Evolutionary conservation across 30 jellyfish, hydroid and myxozoan species (phyloP).

Genomic region (Cassiopea andromeda): DNA sequence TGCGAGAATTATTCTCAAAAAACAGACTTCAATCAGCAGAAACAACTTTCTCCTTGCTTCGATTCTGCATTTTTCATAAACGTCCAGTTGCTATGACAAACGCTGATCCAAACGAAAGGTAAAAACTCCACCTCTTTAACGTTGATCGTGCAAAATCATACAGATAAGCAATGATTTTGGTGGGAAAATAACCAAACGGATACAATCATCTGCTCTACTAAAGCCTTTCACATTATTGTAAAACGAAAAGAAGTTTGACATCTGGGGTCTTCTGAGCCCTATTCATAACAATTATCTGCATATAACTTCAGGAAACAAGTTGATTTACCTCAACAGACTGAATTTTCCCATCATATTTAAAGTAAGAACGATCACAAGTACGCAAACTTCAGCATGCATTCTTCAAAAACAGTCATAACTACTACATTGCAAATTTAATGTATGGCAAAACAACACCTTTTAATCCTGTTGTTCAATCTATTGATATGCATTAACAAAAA

Average conservation of each 20-base stretch:
- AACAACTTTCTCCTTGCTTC: neutral
- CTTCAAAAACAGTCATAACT: slow-evolving; percentile 11
- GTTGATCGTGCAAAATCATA: slow-evolving; percentile 15
- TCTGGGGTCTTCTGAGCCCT: slow-evolving; percentile 35
- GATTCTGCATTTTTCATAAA: slow-evolving; percentile 10
- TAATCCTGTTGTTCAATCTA: slow-evolving; percentile 16
- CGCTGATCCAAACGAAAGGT: neutral
- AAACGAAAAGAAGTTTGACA: neutral
- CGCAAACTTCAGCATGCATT: neutral
- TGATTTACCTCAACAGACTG: slow-evolving; percentile 40
- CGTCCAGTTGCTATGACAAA: slow-evolving; percentile 3
- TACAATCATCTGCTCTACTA: neutral
- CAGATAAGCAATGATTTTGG: slow-evolving; percentile 27
- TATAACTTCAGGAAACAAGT: slow-evolving; percentile 19
- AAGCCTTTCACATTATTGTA: slow-evolving; percentile 20
- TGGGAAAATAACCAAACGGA: slow-evolving; percentile 3
- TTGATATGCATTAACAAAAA: slow-evolving; percentile 29
- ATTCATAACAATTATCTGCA: slow-evolving; percentile 21
- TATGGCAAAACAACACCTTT: slow-evolving; percentile 26
- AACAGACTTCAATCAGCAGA: slow-evolving; percentile 33
- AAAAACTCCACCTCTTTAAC: slow-evolving; percentile 53
- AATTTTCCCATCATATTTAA: slow-evolving; percentile 42
- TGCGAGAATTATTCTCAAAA: slow-evolving; percentile 6
- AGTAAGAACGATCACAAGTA: slow-evolving; percentile 27
- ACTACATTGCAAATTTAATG: slow-evolving; percentile 16